Conservation (phyloP, 2,888 invertebrate species). For the Pyrochroa serraticornis region DNA sequence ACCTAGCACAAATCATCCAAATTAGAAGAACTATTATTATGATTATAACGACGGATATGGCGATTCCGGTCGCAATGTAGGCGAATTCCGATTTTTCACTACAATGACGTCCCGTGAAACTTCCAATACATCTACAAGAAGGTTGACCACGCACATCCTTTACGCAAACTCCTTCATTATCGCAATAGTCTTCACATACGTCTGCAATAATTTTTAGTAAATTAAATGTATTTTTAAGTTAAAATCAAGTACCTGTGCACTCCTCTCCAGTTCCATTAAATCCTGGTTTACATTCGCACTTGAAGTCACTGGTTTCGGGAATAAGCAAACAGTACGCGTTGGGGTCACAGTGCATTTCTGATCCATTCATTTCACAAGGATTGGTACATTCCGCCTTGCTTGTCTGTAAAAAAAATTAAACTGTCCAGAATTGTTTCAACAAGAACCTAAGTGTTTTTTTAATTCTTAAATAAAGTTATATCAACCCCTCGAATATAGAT, state of each 20-base stretch:
- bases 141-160: constrained; percentile 85
- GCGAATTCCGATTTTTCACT: constrained; percentile 93
- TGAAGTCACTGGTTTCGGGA: constrained; percentile 82
- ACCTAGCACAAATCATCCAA: constrained; percentile 97
- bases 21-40: constrained; percentile 91
- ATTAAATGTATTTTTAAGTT: too few species aligned
- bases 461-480: background rate
- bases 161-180: constrained; percentile 87
- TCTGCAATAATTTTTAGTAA: constrained; percentile 56
- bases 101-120: constrained; percentile 89
- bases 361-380: constrained; percentile 84
- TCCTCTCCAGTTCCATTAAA: constrained; percentile 86
- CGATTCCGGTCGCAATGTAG: constrained; percentile 92
- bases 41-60: constrained; percentile 91
- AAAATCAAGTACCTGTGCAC: constrained; percentile 59
- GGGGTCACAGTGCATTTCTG: constrained; percentile 83
- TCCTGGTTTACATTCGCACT: constrained; percentile 92
- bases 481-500: too few species aligned
- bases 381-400: constrained; percentile 85
- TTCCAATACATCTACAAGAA: constrained; percentile 87
- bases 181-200: constrained; percentile 84
- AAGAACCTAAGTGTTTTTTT: too few species aligned
- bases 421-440: background rate
- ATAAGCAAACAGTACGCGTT: constrained; percentile 88
- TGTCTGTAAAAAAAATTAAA: constrained; percentile 60